Evolutionary conservation across 2,888 invertebrate species (phyloP).

Genomic region (Chymomyza fuscimana): DNA sequence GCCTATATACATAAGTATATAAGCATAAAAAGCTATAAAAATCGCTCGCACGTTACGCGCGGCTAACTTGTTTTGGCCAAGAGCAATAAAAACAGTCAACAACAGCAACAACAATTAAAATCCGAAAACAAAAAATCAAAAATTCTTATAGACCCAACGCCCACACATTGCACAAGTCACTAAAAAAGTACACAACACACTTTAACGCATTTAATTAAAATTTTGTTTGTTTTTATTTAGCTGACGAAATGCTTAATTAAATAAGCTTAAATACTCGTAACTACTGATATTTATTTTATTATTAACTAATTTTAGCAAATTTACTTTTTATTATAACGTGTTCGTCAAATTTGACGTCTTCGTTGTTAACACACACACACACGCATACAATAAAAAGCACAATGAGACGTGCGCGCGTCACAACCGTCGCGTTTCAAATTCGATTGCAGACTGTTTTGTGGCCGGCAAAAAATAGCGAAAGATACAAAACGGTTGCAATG

Average conservation of each 20-base stretch:
- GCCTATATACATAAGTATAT: background rate
- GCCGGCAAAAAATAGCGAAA: conserved; percentile 20
- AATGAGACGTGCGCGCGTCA: conserved; percentile 34
- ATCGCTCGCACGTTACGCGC: conserved; percentile 30
- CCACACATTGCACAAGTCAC: conserved; percentile 18
- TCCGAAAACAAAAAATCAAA: background rate
- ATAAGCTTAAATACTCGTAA: background rate
- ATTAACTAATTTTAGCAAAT: conserved; percentile 3
- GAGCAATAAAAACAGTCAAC: conserved; percentile 3
- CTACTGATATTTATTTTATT: conserved; percentile 1
- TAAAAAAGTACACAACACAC: conserved; percentile 8
- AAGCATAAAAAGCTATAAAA: conserved; percentile 9
- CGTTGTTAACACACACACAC: conserved; percentile 34
- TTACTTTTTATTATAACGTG: conserved; percentile 28
- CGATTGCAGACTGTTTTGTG: conserved; percentile 65
- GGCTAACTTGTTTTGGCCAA: conserved; percentile 16
- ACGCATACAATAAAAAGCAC: conserved; percentile 28
- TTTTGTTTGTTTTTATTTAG: conserved; percentile 1
- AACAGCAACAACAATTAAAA: conserved; percentile 9
- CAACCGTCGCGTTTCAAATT: conserved; percentile 62
- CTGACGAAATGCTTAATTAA: conserved; percentile 17
- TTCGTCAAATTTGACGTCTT: conserved; percentile 38
- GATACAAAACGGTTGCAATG: conserved; percentile 25
- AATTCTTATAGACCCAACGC: conserved; percentile 8
- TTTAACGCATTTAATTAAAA: background rate